Base-by-base conservation (phyloP, 2,888 invertebrate species). In the Leptinotarsa tumamoca region DNA sequence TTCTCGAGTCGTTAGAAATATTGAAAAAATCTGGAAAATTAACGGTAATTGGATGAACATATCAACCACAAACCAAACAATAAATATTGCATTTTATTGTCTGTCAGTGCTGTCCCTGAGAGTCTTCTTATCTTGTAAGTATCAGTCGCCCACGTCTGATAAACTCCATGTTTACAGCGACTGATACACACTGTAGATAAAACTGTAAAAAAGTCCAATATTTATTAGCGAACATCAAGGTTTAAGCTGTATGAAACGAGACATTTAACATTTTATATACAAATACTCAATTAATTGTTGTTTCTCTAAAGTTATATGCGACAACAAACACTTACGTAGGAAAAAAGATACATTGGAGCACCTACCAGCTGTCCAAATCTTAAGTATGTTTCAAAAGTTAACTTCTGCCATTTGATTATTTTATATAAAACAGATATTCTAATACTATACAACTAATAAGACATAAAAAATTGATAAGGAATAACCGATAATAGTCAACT, bases 141-240 rank as follows among this genome's bases (percentile, higher is more conserved):
- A 82, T 83, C 82, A 83, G 82, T 83, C 81, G 79, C 74, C 71
- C 77, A 51, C 66, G 73, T 74, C 74, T 78, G 72, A 73, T 75
- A 73, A 70, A 58, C 67, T 76, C 79, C 76, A 78, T 74, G 67
- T 67, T 76, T 80, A 75, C 79, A 77, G 78, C 79, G 82, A 83
- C 83, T 83, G 83, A 84, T 82, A 84, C 82, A 81, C 68, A 83
- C 81, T 83, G 82, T 76, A 70, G 80, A 79, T 70, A 76, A 78
- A 80, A 77, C 81, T 83, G 81, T 79, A 81, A 84, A 85, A 84
- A 87, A 86, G 88, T 88, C 88, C 88, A 88, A 88, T 88, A 88
- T 87, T 88, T 88, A 88, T 88, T 87, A 87, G 82, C 80, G 74
- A 83, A 81, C 80, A 83, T 85, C 86, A 87, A 88, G 88, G 88